Percentiles rank a stretch among this genome's conserved stretches.
phyloP scores from a whole-genome alignment of 2,888 invertebrate genomes.

The Callimorpha dominula region DNA sequence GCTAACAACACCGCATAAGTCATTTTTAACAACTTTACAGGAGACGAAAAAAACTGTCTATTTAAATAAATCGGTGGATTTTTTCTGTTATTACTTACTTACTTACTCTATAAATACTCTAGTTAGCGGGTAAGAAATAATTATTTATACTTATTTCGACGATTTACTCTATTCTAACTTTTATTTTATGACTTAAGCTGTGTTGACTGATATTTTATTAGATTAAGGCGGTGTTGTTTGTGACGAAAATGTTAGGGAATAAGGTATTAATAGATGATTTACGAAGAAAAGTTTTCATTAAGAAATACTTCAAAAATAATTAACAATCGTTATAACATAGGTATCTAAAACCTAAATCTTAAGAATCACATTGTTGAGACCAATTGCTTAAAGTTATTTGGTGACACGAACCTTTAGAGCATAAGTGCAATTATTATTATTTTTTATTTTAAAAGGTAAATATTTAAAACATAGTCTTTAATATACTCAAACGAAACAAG shows the following conservation, averaged over 20 bases:
- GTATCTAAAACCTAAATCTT: constrained; percentile 32
- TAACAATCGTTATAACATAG: constrained; percentile 28
- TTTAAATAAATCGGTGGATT: constrained; percentile 13
- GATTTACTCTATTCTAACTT: constrained; percentile 34
- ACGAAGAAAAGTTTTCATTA: constrained; percentile 35
- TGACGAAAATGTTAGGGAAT: constrained; percentile 37
- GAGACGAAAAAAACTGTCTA: constrained; percentile 10
- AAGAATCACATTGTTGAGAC: constrained; percentile 40
- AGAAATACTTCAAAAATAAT: constrained; percentile 26
- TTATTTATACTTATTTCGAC: constrained; percentile 39
- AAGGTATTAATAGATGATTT: constrained; percentile 37
- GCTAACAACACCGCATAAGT: constrained; percentile 25
- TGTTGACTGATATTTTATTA: constrained; percentile 24
- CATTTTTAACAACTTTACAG: too few relatives aligned
- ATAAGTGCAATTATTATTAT: constrained; percentile 22
- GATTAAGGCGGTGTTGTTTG: constrained; percentile 6
- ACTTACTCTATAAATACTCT: constrained; percentile 35
- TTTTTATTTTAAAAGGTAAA: neutral
- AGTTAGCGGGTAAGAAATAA: constrained; percentile 38
- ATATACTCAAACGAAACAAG: constrained; percentile 15
- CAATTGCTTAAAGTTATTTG: constrained; percentile 35
- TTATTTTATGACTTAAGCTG: constrained; percentile 37
- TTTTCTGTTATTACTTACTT: constrained; percentile 5
- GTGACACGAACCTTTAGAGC: constrained; percentile 16
- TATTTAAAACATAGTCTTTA: too few relatives aligned